Percentiles rank a stretch among this genome's conserved stretches.
phyloP scores from a whole-genome alignment of 2,797 vertebrate species.

The Pitangus sulphuratus region DNA sequence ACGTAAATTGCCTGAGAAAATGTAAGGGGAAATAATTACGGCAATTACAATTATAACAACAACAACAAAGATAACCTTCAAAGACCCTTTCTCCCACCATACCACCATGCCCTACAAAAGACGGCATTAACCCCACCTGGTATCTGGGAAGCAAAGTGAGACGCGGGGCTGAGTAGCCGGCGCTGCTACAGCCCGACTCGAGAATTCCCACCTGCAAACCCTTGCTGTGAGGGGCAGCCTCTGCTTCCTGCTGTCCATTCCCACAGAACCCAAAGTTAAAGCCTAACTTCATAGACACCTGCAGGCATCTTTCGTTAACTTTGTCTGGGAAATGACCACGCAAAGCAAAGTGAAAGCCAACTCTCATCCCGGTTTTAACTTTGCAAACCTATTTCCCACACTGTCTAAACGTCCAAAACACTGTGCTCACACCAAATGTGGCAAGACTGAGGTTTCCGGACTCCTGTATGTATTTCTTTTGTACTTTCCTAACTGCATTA shows the following conservation, averaged over 20 bases:
- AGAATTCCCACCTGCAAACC: neutral
- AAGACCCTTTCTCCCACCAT: neutral
- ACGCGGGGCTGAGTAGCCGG: fast-evolving
- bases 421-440: fast-evolving
- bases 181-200: neutral
- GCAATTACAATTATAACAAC: neutral
- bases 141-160: neutral
- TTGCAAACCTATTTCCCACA: neutral
- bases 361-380: neutral
- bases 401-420: neutral
- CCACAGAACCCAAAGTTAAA: neutral
- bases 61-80: neutral
- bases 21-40: neutral
- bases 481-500: neutral
- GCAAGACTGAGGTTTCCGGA: neutral
- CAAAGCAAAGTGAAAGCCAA: neutral
- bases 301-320: neutral
- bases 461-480: neutral
- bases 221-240: neutral
- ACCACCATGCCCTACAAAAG: neutral
- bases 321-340: fast-evolving
- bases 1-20: neutral
- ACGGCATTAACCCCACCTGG: neutral
- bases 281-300: neutral
- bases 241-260: neutral